phyloP scores from a whole-genome alignment of 2,113 vertebrate genomes.

The Labeo rohita region DNA sequence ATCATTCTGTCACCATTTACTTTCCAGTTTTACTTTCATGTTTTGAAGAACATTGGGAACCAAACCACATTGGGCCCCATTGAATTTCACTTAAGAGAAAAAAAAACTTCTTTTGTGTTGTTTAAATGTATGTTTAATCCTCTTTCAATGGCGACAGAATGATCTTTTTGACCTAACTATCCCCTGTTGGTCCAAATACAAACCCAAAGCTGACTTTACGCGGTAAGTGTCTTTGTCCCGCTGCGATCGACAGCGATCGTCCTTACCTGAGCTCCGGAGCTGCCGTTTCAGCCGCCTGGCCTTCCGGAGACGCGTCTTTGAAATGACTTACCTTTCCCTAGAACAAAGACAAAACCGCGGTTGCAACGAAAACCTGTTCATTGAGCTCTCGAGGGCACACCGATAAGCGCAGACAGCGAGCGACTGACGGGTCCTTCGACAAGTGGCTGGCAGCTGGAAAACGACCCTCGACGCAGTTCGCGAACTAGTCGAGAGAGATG shows the following conservation, averaged over 20 bases:
- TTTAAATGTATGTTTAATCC: too few relatives aligned
- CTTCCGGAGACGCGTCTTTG: neutral
- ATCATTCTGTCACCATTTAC: neutral
- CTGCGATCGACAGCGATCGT: neutral
- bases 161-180: neutral
- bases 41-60: neutral
- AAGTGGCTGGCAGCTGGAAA: conserved; percentile 76
- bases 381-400: neutral
- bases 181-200: neutral
- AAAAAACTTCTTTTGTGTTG: neutral
- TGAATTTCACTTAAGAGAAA: neutral
- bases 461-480: neutral
- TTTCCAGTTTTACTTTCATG: neutral
- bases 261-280: neutral
- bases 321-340: neutral
- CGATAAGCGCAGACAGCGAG: neutral
- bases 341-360: neutral
- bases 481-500: neutral
- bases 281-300: neutral
- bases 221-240: too few relatives aligned
- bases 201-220: neutral
- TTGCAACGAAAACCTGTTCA: neutral
- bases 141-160: neutral
- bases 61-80: neutral
- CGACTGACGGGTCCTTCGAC: conserved; percentile 42